Evolutionary conservation across 1,140 invertebrate genomes (phyloP).

Genomic region (Cydia fagiglandana): DNA sequence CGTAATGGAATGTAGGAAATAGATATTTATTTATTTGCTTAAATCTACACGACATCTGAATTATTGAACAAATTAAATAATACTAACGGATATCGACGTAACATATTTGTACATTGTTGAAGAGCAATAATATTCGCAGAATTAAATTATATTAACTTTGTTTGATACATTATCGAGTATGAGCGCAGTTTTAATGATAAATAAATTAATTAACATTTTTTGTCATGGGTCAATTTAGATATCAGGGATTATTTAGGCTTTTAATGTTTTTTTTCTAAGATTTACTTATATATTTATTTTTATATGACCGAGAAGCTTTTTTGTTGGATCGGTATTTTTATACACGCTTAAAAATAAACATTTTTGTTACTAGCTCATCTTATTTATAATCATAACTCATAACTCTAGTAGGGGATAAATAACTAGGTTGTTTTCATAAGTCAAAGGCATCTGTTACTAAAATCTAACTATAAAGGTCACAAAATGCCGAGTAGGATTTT

Average conservation of each 20-base stretch:
- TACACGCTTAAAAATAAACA: no score
- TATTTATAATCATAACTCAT: neutral
- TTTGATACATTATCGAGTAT: no score
- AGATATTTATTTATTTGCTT: constrained; percentile 41
- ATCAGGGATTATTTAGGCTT: no score
- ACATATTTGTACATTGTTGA: constrained; percentile 7
- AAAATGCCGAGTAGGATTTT: neutral
- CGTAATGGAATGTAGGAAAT: constrained; percentile 58
- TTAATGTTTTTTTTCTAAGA: no score
- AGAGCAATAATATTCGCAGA: neutral
- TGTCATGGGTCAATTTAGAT: no score
- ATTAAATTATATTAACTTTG: no score
- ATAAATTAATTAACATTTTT: no score
- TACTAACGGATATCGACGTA: neutral
- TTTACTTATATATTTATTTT: no score
- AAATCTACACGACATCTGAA: neutral
- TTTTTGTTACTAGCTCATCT: no score
- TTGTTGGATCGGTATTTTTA: no score
- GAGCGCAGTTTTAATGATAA: no score
- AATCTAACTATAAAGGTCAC: neutral
- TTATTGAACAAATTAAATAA: neutral
- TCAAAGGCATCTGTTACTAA: constrained; percentile 4
- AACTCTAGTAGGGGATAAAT: neutral
- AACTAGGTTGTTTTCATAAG: neutral
- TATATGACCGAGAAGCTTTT: no score